Evolutionary conservation across 2,113 vertebrate genomes (phyloP), one percentile per base, ranked within the genome.

Genomic region (Leuciscus idus): DNA sequence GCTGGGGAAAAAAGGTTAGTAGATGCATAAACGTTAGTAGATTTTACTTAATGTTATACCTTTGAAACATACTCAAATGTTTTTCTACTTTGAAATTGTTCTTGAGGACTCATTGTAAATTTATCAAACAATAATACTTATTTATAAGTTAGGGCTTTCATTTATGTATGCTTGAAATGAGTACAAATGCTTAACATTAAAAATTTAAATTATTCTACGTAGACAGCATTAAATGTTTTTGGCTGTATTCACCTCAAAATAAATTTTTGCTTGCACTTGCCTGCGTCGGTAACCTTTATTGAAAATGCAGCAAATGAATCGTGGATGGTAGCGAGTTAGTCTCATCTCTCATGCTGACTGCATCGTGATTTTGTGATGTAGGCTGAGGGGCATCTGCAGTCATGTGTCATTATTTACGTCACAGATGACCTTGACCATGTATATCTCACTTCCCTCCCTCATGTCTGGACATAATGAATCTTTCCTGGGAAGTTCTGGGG

Each of bases 381-480:
- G 81, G 81, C 81, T 83, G 68, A 83, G 81, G 64, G 50, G 81
- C 81, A 73, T 73, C 50, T 83, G 66, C 66, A 72, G 66, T 83
- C 81, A 83, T 83, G 81, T 83, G 68, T 73, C 30, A 83, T 33
- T 55, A 9, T 70, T 55, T n/a, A 73, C 50, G 66, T 83, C 81
- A 83, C 81, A 43, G 23, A 39, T 83, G 81, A 83, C 81, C 81
- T 83, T 73, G 81, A 83, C 46, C 75, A 77, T 78, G 81, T 70
- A n/a, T 55, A 70, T 43, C 36, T 62, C 17, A 4, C 26, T 61
- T 50, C 43, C 78, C 79, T 68, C 17, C 39, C 64, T 70, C 46
- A 19, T 26, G 10, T 70, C 62, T 66, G 61, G 43, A 82, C 43
- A 15, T 66, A 33, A 64, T 82, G 61, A 19, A 33, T 70, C 62